Evolutionary conservation across 2,797 vertebrate genomes (phyloP).

Genomic region (Poecile montanus): DNA sequence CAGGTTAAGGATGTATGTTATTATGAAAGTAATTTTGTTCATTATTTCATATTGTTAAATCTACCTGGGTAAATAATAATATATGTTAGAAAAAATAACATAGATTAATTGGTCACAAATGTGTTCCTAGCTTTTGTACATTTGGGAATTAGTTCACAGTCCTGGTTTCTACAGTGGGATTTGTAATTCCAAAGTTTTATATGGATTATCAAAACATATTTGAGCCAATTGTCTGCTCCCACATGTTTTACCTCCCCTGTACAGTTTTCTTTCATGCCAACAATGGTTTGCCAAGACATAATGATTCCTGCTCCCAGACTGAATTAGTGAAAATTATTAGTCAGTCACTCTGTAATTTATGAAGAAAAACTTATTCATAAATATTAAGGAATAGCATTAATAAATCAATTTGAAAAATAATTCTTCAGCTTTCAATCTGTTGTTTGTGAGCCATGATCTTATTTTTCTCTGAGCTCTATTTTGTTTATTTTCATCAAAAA

Average conservation of each 20-base stretch:
- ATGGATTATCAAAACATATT: neutral
- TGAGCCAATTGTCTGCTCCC: neutral
- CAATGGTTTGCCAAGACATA: neutral
- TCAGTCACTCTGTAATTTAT: neutral
- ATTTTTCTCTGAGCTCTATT: neutral
- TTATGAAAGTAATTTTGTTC: constrained; percentile 18
- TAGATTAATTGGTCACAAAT: neutral
- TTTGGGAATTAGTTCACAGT: neutral
- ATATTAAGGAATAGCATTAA: neutral
- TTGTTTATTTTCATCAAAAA: neutral
- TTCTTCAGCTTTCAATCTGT: neutral
- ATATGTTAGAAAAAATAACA: neutral
- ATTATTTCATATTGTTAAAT: constrained; percentile 9
- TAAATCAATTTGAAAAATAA: neutral
- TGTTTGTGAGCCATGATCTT: neutral
- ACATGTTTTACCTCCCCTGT: neutral
- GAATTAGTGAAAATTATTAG: constrained; percentile 7
- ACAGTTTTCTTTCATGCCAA: neutral
- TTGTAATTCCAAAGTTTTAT: neutral
- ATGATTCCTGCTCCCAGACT: neutral
- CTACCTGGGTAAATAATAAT: neutral
- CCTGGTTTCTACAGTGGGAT: neutral
- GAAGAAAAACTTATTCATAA: neutral
- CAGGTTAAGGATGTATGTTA: neutral
- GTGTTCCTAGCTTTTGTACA: neutral